Evolutionary conservation across 1,140 invertebrate species (phyloP).

Genomic region (Aporrectodea caliginosa): DNA sequence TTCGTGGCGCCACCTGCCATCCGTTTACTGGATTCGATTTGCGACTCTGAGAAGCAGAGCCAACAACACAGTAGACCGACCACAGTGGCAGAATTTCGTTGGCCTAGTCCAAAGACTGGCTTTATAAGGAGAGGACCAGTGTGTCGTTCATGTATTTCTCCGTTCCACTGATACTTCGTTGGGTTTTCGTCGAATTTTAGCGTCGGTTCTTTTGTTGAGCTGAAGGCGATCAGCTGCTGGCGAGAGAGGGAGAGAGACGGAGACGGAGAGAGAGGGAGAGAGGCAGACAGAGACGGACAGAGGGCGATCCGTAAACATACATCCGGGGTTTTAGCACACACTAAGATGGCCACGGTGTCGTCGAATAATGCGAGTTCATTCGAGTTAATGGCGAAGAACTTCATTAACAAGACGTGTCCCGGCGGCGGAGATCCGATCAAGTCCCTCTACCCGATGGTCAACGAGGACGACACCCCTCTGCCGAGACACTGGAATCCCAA

Average conservation of each 20-base stretch:
- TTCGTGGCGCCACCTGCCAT: neutral
- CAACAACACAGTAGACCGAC: neutral
- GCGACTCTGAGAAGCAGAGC: neutral
- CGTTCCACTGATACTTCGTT: neutral
- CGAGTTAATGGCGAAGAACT: neutral
- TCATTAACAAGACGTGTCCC: too few species aligned
- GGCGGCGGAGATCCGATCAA: neutral
- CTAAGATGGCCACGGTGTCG: neutral
- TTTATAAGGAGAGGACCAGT: neutral
- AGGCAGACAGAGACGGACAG: too few species aligned
- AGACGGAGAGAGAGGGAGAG: too few species aligned
- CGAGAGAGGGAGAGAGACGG: too few species aligned
- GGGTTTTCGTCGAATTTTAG: neutral
- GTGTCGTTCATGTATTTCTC: neutral
- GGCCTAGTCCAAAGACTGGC: too few species aligned
- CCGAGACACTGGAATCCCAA: conserved; percentile 94
- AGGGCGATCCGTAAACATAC: too few species aligned
- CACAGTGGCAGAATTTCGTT: neutral
- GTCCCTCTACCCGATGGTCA: conserved; percentile 86
- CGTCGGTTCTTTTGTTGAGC: neutral
- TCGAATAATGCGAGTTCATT: neutral
- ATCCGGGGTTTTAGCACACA: neutral
- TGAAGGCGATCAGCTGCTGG: neutral
- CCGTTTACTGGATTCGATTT: neutral
- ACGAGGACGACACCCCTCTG: conserved; percentile 89